These are phyloP conservation scores for Enteromius trimaculatus DNA, from an alignment of 2,797 vertebrate genomes.

Conservation along the genomic window DNA sequence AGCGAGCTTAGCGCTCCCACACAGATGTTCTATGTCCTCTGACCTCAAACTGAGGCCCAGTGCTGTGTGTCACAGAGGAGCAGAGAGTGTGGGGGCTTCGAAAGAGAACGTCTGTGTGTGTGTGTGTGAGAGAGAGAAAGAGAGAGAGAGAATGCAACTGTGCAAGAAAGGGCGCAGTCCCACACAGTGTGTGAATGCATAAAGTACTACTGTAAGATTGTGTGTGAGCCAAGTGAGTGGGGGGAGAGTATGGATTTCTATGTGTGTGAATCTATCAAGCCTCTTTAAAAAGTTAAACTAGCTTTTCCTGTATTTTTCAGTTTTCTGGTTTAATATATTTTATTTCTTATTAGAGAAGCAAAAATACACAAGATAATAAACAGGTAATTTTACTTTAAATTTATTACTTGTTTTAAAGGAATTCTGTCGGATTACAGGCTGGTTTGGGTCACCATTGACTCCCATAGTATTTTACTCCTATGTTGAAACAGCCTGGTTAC, in stretches of 20 bases:
- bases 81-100: constrained; percentile 48
- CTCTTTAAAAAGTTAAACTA: constrained; percentile 13
- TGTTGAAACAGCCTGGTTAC: too few relatives aligned
- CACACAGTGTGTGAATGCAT: constrained; percentile 51
- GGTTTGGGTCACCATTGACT: too few relatives aligned
- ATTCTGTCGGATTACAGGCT: too few relatives aligned
- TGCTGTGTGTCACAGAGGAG: constrained; percentile 51
- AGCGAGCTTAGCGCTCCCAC: constrained; percentile 60
- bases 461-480: too few relatives aligned
- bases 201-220: constrained; percentile 58
- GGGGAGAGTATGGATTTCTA: constrained; percentile 53
- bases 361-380: neutral
- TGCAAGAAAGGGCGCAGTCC: constrained; percentile 47
- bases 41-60: constrained; percentile 62
- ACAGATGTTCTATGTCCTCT: constrained; percentile 70
- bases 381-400: neutral
- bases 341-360: neutral
- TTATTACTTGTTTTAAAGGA: neutral
- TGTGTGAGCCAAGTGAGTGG: constrained; percentile 51
- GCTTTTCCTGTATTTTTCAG: neutral
- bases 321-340: neutral
- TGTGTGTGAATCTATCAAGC: constrained; percentile 41
- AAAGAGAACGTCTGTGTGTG: constrained; percentile 39
- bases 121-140: neutral
- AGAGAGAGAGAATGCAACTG: constrained; percentile 48